Base-by-base conservation (phyloP, 2,113 vertebrate species). In the Prionailurus bengalensis region DNA sequence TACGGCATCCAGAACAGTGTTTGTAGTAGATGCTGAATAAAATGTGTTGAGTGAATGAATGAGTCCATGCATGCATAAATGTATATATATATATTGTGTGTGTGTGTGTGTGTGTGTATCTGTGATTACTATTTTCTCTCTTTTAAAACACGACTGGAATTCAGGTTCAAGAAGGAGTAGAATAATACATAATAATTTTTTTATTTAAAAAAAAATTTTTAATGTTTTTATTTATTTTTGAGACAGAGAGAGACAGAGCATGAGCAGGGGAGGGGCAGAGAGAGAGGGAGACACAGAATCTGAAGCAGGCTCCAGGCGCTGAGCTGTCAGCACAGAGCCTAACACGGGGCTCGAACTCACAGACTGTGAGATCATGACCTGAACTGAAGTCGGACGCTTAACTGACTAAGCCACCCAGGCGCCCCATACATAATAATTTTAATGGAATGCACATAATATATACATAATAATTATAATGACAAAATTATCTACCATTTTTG, bases 81-180 rank as follows among this genome's bases (percentile, higher is more conserved):
- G 15, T 21, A 4, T 31, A 7, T 70, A 3, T 74, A 42, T 31
- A 16, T 58, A 33, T 81, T 81, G 19, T 33, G 12, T 7, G 25
- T 17, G 8, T 25, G 7, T 78, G 1, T 74, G 42, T 36, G 15
- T 58, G 27, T 89, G 9, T 89, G 27, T 48, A 7, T 25, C 19
- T 19, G 21, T 42, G 17, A 39, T 86, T 58, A 68, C 17, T 91
- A 3, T 90, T 92, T 76, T 91, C 19, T 66, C 4, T 70, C n/a
- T 74, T 95, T 88, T 80, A 93, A 93, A 87, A 74, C n/a, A 83
- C 83, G 33, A 14, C 66, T 79, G 19, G 79, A 96, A 80, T 25
- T 80, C 29, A 58, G 39, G 13, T 95, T 84, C 29, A 95, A 76
- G 27, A 95, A 12, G 29, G 12, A 48, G 76, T 85, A 91, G 33